These are phyloP conservation scores for Acronicta psi DNA, from an alignment of 2,888 invertebrate genomes.

Conservation along the genomic window DNA sequence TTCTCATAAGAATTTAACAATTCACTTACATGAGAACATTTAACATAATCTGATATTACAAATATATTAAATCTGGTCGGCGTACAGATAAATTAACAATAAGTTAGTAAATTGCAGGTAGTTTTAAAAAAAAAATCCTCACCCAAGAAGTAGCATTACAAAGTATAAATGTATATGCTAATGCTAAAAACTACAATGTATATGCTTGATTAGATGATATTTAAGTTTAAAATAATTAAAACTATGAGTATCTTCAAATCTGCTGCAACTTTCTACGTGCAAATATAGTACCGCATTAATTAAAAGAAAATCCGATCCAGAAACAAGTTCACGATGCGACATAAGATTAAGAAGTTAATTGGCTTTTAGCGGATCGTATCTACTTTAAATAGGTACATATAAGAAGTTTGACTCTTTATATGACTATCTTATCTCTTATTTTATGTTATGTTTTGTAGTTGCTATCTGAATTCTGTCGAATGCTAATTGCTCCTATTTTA, in stretches of 20 bases:
- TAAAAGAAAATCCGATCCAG: conserved; percentile 37
- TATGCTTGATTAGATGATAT: too few relatives aligned
- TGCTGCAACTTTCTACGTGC: conserved; percentile 20
- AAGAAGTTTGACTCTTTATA: conserved; percentile 36
- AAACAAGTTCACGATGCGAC: conserved; percentile 40
- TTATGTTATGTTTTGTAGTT: conserved; percentile 30
- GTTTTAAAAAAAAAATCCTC: too few relatives aligned
- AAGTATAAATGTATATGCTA: too few relatives aligned
- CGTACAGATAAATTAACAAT: too few relatives aligned
- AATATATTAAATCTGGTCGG: too few relatives aligned
- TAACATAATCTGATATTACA: too few relatives aligned
- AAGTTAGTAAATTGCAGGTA: too few relatives aligned
- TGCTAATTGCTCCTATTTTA: conserved; percentile 30
- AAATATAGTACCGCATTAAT: conserved; percentile 28
- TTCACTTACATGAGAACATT: too few relatives aligned
- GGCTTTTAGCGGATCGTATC: conserved; percentile 44
- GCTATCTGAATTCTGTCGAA: conserved; percentile 38
- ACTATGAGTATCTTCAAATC: conserved; percentile 5
- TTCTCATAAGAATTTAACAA: too few relatives aligned
- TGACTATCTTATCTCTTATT: conserved; percentile 27
- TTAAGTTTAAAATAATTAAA: too few relatives aligned
- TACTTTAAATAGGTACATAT: conserved; percentile 22
- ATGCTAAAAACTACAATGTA: too few relatives aligned
- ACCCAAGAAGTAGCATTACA: too few relatives aligned
- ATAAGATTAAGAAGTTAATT: conserved; percentile 52